Evolutionary conservation across 2,797 vertebrate genomes (phyloP).

Genomic region (Harpagifer antarcticus): DNA sequence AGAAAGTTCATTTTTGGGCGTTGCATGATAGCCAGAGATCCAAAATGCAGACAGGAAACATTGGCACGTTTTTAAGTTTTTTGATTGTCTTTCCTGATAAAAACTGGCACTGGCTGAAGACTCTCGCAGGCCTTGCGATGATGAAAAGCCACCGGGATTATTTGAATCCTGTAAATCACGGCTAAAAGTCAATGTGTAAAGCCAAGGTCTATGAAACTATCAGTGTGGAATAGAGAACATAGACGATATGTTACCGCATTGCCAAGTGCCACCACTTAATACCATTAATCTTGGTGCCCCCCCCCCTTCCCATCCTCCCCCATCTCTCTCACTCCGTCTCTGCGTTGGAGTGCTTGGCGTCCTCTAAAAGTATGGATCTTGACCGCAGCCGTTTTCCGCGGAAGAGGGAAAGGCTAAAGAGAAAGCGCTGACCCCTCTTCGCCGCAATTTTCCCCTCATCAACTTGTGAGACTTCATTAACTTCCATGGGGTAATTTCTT

Average conservation of each 20-base stretch:
- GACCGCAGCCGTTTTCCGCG: slow-evolving; percentile 84
- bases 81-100: slow-evolving; percentile 54
- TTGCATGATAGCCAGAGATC: slow-evolving; percentile 54
- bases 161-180: slow-evolving; percentile 81
- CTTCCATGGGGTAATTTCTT: slow-evolving; percentile 84
- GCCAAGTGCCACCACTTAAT: slow-evolving; percentile 85
- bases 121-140: slow-evolving; percentile 38
- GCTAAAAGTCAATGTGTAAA: slow-evolving; percentile 77
- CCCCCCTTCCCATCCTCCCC: slow-evolving; percentile 8
- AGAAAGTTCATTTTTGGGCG: slow-evolving; percentile 47
- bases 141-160: slow-evolving; percentile 73
- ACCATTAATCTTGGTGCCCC: slow-evolving; percentile 78
- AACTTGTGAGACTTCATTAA: slow-evolving; percentile 87
- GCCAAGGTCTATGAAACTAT: slow-evolving; percentile 82
- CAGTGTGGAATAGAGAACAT: slow-evolving; percentile 74
- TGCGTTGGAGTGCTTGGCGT: slow-evolving; percentile 76
- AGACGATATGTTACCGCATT: slow-evolving; percentile 77
- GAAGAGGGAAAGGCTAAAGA: slow-evolving; percentile 85
- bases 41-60: slow-evolving; percentile 45
- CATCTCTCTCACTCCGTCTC: slow-evolving; percentile 71
- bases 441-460: slow-evolving; percentile 85
- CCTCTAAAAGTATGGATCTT: slow-evolving; percentile 85
- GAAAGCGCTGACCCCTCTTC: slow-evolving; percentile 85
- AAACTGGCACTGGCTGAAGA: slow-evolving; percentile 35
- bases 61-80: slow-evolving; percentile 33